Conservation (phyloP, 2,797 vertebrate species). For the Champsocephalus esox region DNA sequence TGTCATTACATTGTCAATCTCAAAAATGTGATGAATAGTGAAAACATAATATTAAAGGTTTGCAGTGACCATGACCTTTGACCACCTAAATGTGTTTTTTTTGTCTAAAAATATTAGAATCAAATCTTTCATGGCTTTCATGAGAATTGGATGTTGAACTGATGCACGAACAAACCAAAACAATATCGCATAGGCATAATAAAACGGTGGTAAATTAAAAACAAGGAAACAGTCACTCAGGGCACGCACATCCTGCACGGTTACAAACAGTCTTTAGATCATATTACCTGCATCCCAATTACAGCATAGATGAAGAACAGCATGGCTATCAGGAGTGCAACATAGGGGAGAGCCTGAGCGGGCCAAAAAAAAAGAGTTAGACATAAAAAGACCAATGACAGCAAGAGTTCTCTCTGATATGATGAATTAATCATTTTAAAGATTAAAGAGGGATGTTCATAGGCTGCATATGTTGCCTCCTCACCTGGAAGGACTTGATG, state of each 20-base stretch:
- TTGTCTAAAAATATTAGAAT: too few species aligned
- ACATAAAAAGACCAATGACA: neutral
- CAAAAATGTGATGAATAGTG: too few species aligned
- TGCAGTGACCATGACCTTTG: too few species aligned
- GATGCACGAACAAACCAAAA: too few species aligned
- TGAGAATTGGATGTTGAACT: too few species aligned
- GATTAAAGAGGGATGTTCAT: neutral
- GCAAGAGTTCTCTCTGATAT: neutral
- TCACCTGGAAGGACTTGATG: constrained; percentile 99
- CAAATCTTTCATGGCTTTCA: too few species aligned
- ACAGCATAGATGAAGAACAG: constrained; percentile 99
- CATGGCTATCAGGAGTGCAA: constrained; percentile 98
- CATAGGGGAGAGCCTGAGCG: constrained; percentile 94
- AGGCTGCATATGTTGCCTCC: constrained; percentile 15
- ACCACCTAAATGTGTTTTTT: too few species aligned
- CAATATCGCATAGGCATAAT: too few species aligned
- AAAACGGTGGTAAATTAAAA: too few species aligned
- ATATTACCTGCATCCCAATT: constrained; percentile 97
- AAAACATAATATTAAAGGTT: too few species aligned
- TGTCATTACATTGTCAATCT: too few species aligned
- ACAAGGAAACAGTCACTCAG: neutral
- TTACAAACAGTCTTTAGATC: neutral
- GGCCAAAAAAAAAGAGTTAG: neutral
- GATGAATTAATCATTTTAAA: neutral
- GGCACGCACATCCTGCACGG: neutral